Evolutionary conservation across 1,140 invertebrate species (phyloP).

Genomic region (Drosophila micromelanica): DNA sequence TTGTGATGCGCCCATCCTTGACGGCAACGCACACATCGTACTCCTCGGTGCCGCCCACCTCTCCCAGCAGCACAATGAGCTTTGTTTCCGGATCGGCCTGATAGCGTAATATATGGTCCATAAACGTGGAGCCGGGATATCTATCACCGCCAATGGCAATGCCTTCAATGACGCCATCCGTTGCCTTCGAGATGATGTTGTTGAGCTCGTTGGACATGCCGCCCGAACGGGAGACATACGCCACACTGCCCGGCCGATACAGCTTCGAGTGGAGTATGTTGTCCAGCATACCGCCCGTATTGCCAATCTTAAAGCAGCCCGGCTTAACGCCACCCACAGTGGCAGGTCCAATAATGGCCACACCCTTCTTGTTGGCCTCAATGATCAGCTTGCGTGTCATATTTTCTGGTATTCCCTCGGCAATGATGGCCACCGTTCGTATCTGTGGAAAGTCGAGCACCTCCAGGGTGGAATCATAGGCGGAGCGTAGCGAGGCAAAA

Average conservation of each 20-base stretch:
- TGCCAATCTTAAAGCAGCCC: conserved; percentile 99
- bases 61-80: conserved; percentile 97
- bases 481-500: conserved; percentile 98
- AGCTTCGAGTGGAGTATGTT: conserved; percentile 99
- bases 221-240: conserved; percentile 98
- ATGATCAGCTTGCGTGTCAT: conserved; percentile 98
- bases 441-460: conserved; percentile 95
- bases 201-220: conserved; percentile 99
- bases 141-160: conserved; percentile 99
- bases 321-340: conserved; percentile 99
- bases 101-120: conserved; percentile 97
- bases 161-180: conserved; percentile 98
- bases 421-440: conserved; percentile 98
- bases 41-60: conserved; percentile 99
- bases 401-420: conserved; percentile 99
- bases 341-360: conserved; percentile 97
- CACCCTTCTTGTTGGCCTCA: conserved; percentile 91
- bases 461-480: conserved; percentile 98
- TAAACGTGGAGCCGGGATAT: conserved; percentile 99
- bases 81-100: conserved; percentile 92
- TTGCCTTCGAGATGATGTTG: conserved; percentile 98
- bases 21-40: conserved; percentile 98
- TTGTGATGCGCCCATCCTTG: conserved; percentile 92
- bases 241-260: conserved; percentile 97
- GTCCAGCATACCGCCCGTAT: conserved; percentile 99